phyloP scores from a whole-genome alignment of 2,113 vertebrate species.

The Dendrocopos noguchii region DNA sequence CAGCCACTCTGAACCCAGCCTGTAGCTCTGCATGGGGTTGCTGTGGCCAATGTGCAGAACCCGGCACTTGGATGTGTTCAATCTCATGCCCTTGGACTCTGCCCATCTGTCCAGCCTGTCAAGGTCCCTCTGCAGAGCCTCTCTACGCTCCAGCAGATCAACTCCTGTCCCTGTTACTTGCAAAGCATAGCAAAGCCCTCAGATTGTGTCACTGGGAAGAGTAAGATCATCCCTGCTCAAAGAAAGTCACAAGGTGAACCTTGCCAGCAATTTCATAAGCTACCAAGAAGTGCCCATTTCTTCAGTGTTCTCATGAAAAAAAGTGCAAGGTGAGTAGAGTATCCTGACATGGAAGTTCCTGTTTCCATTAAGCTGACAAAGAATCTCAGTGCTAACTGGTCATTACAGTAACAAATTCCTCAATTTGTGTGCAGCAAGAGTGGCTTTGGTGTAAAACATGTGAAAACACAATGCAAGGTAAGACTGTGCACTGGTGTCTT shows the following conservation, averaged over 20 bases:
- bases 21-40: too few relatives aligned
- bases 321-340: background rate
- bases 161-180: too few relatives aligned
- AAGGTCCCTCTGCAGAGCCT: too few relatives aligned
- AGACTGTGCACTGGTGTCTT: too few relatives aligned
- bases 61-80: too few relatives aligned
- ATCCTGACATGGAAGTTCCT: background rate
- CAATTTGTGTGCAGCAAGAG: background rate
- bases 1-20: too few relatives aligned
- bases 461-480: background rate
- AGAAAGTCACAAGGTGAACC: background rate
- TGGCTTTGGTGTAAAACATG: background rate
- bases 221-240: background rate
- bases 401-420: background rate
- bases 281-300: background rate
- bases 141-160: too few relatives aligned
- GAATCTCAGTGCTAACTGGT: background rate
- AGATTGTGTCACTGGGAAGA: background rate
- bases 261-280: background rate
- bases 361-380: background rate
- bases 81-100: too few relatives aligned
- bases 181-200: background rate
- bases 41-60: too few relatives aligned
- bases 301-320: background rate
- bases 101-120: too few relatives aligned